Conservation (phyloP, 1,140 invertebrate genomes). For the Eumaeus atala region DNA sequence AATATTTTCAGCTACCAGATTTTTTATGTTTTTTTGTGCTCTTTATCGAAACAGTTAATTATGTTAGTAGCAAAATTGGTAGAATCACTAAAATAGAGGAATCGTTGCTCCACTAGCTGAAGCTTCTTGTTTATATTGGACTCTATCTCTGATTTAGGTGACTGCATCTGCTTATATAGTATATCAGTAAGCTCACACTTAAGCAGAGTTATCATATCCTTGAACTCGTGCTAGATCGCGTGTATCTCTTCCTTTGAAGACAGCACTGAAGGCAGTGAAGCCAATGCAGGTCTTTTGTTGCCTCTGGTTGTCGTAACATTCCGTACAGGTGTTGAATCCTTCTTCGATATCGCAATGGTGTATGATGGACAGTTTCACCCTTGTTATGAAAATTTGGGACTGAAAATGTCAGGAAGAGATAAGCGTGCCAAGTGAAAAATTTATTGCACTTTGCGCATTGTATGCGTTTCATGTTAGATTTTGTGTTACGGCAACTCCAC, state of each 20-base stretch:
- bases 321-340: not conserved
- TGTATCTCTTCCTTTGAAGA: not conserved
- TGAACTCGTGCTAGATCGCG: not conserved
- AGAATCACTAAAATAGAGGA: not conserved
- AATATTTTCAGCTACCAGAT: not conserved
- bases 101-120: not conserved
- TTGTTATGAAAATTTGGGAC: not conserved
- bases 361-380: not conserved
- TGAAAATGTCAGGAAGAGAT: not conserved
- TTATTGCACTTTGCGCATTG: too few relatives aligned
- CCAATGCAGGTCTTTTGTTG: not conserved
- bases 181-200: not conserved
- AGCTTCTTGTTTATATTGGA: not conserved
- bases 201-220: not conserved
- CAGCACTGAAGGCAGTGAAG: not conserved
- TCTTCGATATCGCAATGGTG: not conserved
- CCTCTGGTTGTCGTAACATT: not conserved
- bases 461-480: too few relatives aligned
- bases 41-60: not conserved
- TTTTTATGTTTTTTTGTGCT: not conserved
- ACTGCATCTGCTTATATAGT: not conserved
- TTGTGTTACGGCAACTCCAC: not conserved
- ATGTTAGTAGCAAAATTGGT: not conserved
- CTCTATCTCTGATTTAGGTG: not conserved
- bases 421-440: not conserved